Base-by-base conservation (phyloP, 2,888 invertebrate genomes). In the Callimorpha dominula region DNA sequence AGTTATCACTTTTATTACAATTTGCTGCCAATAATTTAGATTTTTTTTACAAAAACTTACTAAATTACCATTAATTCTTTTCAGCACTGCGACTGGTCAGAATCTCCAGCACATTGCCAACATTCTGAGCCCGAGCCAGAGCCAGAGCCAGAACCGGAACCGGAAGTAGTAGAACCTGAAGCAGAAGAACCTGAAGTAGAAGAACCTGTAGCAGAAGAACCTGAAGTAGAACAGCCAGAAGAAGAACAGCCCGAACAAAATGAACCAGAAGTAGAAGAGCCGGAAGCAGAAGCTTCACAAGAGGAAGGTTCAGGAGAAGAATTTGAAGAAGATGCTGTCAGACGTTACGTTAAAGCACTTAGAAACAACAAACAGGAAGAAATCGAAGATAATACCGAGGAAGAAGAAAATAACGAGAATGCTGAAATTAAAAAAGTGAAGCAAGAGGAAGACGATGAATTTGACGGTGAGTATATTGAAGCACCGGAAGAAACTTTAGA, bases 71-170 rank as follows among this genome's bases (percentile, higher is more conserved):
- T 49, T 31, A 8, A 14, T 31, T 65, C 14, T 65, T 72, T 64
- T 68, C 81, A 95, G 95, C 87, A 94, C 46, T 95, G 95, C 78
- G 95, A 94, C 84, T 89, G 90, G 86, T 90, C 91, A 17, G 68
- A 80, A 6, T 84, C 89, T 63, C 95, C 95, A 52, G 85, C 77
- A 43, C 83, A 83, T 52, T 95, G 95, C 76, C 64, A 68, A 43
- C 46, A 42, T 3, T 72, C 94, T 42, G 70, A 70, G 20, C 78
- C 86, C n/a, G 88, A 88, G 67, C 81, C 96, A 0, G 92, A 95
- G 81, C 88, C 93, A 0, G 90, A 94, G 80, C 50, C 60, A 0
- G 71, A 71, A 20, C 52, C 52, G 3, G 70, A 70, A 50, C 88
- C 95, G 1, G 87, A 90, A 31, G 31, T 31, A 80, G 87, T 93